Evolutionary conservation across 2,797 vertebrate genomes (phyloP).

Genomic region (Acipenser transmontanus): DNA sequence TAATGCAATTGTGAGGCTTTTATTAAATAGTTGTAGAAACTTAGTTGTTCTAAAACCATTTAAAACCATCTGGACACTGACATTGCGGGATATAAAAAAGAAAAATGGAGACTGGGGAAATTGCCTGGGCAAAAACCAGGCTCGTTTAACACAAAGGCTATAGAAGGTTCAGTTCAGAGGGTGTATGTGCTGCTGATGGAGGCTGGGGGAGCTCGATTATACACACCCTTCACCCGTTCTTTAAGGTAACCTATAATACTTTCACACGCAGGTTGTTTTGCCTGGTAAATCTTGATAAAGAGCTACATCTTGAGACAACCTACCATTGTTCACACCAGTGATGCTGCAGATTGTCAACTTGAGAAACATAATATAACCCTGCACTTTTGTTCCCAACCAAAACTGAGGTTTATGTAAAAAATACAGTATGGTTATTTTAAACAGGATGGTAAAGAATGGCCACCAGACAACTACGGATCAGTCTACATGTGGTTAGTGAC

Average conservation of each 20-base stretch:
- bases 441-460: no score
- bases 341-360: background rate
- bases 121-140: background rate
- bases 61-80: background rate
- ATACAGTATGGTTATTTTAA: no score
- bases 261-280: background rate
- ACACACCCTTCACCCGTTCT: background rate
- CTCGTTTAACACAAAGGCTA: conserved; percentile 2
- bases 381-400: no score
- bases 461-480: no score
- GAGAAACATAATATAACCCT: no score
- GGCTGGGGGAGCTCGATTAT: background rate
- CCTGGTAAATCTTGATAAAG: background rate
- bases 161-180: background rate
- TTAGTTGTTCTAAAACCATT: background rate
- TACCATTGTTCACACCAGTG: background rate
- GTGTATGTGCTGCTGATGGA: background rate
- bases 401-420: no score
- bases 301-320: background rate
- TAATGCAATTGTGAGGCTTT: background rate
- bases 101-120: background rate
- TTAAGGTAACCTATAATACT: background rate
- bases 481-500: no score
- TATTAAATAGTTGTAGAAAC: background rate
- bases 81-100: background rate